These are phyloP conservation scores for Halcyon senegalensis DNA, from an alignment of 2,113 vertebrate species.

Conservation along the genomic window DNA sequence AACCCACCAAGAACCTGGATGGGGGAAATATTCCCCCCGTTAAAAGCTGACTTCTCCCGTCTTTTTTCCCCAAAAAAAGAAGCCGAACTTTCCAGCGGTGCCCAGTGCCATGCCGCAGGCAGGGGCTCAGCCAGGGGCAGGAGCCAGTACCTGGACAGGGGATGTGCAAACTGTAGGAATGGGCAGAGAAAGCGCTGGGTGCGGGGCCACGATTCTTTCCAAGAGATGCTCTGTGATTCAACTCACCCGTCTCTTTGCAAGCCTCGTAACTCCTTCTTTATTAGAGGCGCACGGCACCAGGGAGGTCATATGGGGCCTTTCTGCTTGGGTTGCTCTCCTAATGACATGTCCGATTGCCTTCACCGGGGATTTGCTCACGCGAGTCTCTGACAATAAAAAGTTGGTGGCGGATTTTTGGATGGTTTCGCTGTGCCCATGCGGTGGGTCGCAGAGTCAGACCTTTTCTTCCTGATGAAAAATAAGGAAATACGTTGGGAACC, in stretches of 20 bases:
- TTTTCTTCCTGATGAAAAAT: background rate
- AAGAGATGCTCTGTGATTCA: background rate
- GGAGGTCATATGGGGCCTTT: conserved; percentile 66
- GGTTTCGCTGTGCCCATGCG: background rate
- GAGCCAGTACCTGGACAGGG: accelerated
- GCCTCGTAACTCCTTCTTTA: background rate
- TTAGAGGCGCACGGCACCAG: background rate
- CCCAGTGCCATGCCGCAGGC: accelerated
- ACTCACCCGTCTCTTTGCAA: background rate
- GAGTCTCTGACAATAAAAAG: background rate
- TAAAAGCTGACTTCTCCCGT: background rate
- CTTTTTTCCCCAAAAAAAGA: background rate
- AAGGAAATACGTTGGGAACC: accelerated
- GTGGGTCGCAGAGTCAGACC: background rate
- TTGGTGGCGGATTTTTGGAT: background rate
- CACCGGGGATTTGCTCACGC: background rate
- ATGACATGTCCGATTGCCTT: conserved; percentile 20
- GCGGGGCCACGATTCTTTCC: accelerated
- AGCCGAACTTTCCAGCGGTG: background rate
- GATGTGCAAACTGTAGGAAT: background rate
- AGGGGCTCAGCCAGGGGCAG: background rate
- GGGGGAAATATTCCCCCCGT: background rate
- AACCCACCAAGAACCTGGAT: background rate
- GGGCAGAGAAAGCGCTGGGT: background rate
- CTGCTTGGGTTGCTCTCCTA: conserved; percentile 57